These are phyloP conservation scores for Meta bourneti DNA, from an alignment of 2,888 invertebrate species.

Conservation along the genomic window DNA sequence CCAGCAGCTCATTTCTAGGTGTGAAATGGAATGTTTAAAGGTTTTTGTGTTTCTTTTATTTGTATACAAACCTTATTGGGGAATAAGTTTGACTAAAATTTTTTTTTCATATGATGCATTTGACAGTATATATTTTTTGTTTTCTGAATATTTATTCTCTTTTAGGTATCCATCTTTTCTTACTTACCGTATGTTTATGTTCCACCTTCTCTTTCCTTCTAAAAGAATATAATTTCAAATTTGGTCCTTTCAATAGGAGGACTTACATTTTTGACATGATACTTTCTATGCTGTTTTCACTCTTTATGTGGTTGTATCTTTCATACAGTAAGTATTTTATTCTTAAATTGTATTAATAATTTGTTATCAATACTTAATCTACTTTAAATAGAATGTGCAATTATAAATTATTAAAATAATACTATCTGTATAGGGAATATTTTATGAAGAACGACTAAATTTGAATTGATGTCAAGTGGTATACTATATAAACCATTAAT, in stretches of 20 bases:
- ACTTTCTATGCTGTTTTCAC: conserved; percentile 2
- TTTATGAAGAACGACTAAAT: no score
- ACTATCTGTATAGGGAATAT: no score
- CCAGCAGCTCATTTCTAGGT: no score
- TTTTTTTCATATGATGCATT: no score
- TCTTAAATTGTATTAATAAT: neutral
- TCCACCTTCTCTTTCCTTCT: neutral
- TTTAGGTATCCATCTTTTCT: conserved; percentile 27
- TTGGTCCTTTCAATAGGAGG: neutral
- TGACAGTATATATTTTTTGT: neutral
- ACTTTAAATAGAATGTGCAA: no score
- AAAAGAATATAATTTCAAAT: neutral
- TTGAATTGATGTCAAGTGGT: no score
- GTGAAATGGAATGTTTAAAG: no score
- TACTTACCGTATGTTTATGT: conserved; percentile 10
- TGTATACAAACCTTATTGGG: no score
- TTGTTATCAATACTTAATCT: neutral
- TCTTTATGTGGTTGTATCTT: conserved; percentile 5
- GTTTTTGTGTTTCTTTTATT: no score
- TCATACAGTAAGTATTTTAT: conserved; percentile 36
- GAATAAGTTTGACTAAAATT: no score
- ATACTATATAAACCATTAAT: neutral
- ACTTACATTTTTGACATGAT: neutral
- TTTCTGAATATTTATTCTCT: neutral
- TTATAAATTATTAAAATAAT: no score